Percentiles rank a stretch among this genome's conserved stretches.
phyloP scores from a whole-genome alignment of 2,888 invertebrate species.

The Cosmorhoe ocellata region DNA sequence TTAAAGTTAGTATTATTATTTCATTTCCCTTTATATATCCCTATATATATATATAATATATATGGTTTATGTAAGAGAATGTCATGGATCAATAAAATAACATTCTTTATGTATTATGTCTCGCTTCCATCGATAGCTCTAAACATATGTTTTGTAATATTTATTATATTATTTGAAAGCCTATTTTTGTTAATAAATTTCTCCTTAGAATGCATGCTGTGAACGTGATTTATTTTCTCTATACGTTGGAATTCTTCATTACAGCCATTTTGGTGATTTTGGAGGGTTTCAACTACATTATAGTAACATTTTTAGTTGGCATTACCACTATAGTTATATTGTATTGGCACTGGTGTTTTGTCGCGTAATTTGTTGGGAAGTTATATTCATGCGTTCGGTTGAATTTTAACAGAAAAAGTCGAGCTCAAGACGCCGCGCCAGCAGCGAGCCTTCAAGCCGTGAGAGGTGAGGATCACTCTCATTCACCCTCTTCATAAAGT shows the following conservation, averaged over 20 bases:
- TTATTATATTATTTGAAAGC: constrained; percentile 55
- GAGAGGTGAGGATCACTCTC: constrained; percentile 54
- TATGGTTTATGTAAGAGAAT: constrained; percentile 58
- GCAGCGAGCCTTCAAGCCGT: constrained; percentile 63
- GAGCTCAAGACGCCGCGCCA: constrained; percentile 67
- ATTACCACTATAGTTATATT: constrained; percentile 78
- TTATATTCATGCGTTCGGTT: constrained; percentile 51
- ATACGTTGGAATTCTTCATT: constrained; percentile 55
- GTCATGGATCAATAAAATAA: constrained; percentile 72
- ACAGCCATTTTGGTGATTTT: constrained; percentile 35
- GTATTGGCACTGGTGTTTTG: constrained; percentile 81
- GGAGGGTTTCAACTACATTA: constrained; percentile 54
- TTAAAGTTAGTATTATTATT: constrained; percentile 27
- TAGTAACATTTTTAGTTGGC: constrained; percentile 71
- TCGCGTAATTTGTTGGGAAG: constrained; percentile 35
- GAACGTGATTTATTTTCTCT: constrained; percentile 56
- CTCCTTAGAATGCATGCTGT: constrained; percentile 71
- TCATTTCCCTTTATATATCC: constrained; percentile 26
- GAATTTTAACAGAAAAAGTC: constrained; percentile 75
- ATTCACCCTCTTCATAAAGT: too few species aligned
- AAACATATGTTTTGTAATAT: constrained; percentile 49
- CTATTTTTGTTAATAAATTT: constrained; percentile 55
- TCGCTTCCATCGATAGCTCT: constrained; percentile 75
- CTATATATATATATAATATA: constrained; percentile 38
- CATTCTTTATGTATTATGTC: constrained; percentile 47